A percentile compares a stretch with the other conserved stretches of the same genome.
phyloP scores from a whole-genome alignment of 2,888 invertebrate species.

The Leucophenga montana region DNA sequence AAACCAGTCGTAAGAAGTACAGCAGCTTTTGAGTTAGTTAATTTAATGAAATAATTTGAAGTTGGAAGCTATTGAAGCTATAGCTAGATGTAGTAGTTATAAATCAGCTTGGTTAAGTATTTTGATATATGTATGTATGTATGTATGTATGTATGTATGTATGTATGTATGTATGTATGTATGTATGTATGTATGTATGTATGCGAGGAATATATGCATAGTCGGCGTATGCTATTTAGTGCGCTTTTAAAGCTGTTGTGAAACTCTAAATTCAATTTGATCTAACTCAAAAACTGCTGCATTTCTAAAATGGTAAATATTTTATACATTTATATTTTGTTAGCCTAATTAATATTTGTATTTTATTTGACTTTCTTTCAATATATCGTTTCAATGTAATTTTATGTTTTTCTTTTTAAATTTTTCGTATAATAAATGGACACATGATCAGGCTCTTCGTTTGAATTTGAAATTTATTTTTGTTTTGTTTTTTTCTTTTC shows the following conservation, averaged over 20 bases:
- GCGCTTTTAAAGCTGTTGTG: too few species aligned
- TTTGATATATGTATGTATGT: too few species aligned
- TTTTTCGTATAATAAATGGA: slow-evolving; percentile 51
- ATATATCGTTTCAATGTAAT: slow-evolving; percentile 31
- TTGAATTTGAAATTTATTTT: slow-evolving; percentile 28
- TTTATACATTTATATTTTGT: slow-evolving; percentile 26
- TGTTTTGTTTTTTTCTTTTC: slow-evolving; percentile 23
- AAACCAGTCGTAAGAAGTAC: background rate
- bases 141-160: too few species aligned
- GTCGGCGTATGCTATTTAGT: too few species aligned
- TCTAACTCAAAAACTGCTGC: too few species aligned
- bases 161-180: too few species aligned
- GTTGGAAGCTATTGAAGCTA: background rate
- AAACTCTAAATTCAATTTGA: too few species aligned
- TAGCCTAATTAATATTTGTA: slow-evolving; percentile 38
- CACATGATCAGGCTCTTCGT: slow-evolving; percentile 62
- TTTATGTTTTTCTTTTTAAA: slow-evolving; percentile 37
- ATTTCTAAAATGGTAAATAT: slow-evolving; percentile 25
- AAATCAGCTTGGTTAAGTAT: too few species aligned
- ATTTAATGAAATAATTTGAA: background rate
- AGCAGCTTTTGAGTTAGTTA: too few species aligned
- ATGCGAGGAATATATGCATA: too few species aligned
- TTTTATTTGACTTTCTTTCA: slow-evolving; percentile 26
- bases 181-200: too few species aligned
- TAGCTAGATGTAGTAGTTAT: too few species aligned